Percentiles rank a stretch among this genome's conserved stretches.
phyloP scores from a whole-genome alignment of 2,888 invertebrate genomes.

The Coenonympha glycerion region DNA sequence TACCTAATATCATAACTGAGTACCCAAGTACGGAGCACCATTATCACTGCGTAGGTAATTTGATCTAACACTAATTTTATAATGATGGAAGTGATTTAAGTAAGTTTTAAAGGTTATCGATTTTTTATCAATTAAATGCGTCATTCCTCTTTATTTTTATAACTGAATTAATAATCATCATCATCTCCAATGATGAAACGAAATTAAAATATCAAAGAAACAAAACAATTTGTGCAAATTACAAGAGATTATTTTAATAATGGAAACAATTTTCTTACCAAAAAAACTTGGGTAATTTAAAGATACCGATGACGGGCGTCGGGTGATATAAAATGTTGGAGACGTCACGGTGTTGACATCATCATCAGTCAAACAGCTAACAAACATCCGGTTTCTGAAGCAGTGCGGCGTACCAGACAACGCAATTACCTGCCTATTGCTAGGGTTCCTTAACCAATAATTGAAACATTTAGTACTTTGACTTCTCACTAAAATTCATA shows the following conservation, averaged over 20 bases:
- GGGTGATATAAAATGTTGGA: conserved; percentile 30
- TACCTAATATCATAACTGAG: too few species aligned
- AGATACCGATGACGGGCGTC: conserved; percentile 17
- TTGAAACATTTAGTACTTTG: conserved; percentile 7
- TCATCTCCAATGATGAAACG: conserved; percentile 11
- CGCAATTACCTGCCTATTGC: background rate
- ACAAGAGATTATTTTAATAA: conserved; percentile 23
- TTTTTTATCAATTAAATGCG: conserved; percentile 3
- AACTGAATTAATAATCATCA: conserved; percentile 2
- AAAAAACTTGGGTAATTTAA: conserved; percentile 22
- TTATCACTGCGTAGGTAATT: too few species aligned
- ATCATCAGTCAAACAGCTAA: conserved; percentile 44
- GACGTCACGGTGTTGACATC: conserved; percentile 67
- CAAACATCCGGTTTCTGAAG: conserved; percentile 57
- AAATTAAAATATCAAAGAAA: conserved; percentile 10
- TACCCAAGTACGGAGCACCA: too few species aligned
- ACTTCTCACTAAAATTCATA: too few species aligned
- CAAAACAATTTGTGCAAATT: conserved; percentile 21
- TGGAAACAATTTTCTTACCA: conserved; percentile 17
- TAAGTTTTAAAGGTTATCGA: background rate
- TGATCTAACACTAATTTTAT: too few species aligned
- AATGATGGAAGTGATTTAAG: too few species aligned
- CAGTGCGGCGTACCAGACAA: conserved; percentile 9
- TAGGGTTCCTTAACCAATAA: background rate
- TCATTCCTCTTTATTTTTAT: background rate